Conservation (phyloP, 1,140 invertebrate genomes). For the Aphidius gifuensis region DNA sequence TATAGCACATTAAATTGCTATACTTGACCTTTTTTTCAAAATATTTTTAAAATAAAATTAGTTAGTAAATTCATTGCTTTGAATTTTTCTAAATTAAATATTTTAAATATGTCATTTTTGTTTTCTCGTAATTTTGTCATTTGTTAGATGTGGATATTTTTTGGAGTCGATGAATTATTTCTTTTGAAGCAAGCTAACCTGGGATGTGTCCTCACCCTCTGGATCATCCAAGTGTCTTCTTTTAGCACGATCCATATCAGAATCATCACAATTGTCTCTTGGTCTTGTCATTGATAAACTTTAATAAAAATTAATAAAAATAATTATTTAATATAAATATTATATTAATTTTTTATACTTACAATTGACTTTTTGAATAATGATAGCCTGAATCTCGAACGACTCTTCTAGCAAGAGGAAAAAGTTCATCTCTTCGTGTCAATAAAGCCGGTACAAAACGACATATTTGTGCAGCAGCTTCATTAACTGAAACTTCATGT, state of each 20-base stretch:
- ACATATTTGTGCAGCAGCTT: slow-evolving; percentile 94
- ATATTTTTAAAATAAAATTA: slow-evolving; percentile 32
- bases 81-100: neutral
- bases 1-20: slow-evolving; percentile 32
- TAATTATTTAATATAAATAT: slow-evolving; percentile 9
- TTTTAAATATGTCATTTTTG: slow-evolving; percentile 31
- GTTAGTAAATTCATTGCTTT: slow-evolving; percentile 31
- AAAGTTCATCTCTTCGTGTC: slow-evolving; percentile 90
- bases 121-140: slow-evolving; percentile 21
- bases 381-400: slow-evolving; percentile 91
- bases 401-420: slow-evolving; percentile 90
- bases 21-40: slow-evolving; percentile 51
- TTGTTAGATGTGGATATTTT: slow-evolving; percentile 40
- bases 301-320: slow-evolving; percentile 10
- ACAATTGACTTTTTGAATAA: slow-evolving; percentile 78
- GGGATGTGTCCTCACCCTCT: slow-evolving; percentile 57
- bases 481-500: slow-evolving; percentile 96
- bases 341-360: slow-evolving; percentile 30
- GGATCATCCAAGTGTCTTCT: slow-evolving; percentile 51
- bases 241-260: slow-evolving; percentile 48
- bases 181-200: slow-evolving; percentile 52
- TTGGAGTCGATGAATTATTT: no score
- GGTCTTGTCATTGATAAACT: slow-evolving; percentile 48
- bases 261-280: slow-evolving; percentile 53
- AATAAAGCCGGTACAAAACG: slow-evolving; percentile 83